Evolutionary conservation across 2,113 vertebrate genomes (phyloP), one percentile per base, ranked within the genome.

Genomic region (Nematolebias whitei): DNA sequence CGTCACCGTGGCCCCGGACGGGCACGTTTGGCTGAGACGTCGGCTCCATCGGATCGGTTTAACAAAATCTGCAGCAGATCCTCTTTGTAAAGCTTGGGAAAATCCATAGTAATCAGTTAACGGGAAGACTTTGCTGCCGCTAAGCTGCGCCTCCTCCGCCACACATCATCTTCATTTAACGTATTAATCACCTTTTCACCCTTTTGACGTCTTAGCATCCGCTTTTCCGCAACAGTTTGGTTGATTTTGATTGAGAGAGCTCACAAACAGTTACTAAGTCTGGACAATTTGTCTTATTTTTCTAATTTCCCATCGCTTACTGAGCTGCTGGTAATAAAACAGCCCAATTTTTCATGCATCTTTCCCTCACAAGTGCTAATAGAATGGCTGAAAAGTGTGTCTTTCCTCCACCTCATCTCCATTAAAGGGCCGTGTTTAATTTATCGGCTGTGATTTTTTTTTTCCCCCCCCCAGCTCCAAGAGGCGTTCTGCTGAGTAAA

Each of bases 91-190:
- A 84, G 78, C 86, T 80, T 32, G 56, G 18, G 71, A 74, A 82
- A 83, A 83, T 85, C 86, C 78, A 78, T 53, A 71, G 58, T 77
- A 84, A 78, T 87, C 67, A 61, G 73, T 80, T 85, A 82, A 80
- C 72, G 82, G 69, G 78, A 78, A 76, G 70, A 79, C 82, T 84
- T 84, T 29, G 35, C 41, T 57, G 75, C 63, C 64, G 70, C 62
- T 83, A 76, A 81, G 64, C 81, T 40, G 50, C 64, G 53, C 56
- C 73, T 74, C 55, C 76, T 80, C 59, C 54, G 45, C 29, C 58
- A 41, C 6, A 54, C 14, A 7, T 63, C 68, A 41, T 79, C 81
- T 86, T 82, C 68, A 57, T 53, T 79, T 84, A 81, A 76, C 73
- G 65, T 78, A 76, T 78, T 76, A 78, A 64, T 78, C 82, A 78